A percentile compares a stretch with the other conserved stretches of the same genome.
These are phyloP conservation scores for Vidua chalybeata DNA, from an alignment of 2,113 vertebrate genomes.

Conservation along the genomic window DNA sequence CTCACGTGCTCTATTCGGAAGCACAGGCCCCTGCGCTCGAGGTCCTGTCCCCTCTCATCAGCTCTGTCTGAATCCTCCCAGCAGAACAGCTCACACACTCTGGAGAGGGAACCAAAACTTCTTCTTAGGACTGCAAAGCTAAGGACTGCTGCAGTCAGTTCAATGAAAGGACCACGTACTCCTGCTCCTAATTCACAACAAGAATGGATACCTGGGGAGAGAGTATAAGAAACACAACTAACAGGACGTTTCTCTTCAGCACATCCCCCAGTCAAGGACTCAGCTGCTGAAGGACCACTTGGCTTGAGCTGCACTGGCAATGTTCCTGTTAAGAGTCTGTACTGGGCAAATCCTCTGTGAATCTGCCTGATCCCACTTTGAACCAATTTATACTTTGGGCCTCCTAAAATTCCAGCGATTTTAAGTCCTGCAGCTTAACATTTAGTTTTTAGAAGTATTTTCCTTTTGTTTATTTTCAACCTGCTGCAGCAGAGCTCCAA, in stretches of 20 bases:
- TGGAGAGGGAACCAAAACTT: background rate
- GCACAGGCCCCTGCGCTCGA: background rate
- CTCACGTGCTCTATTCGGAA: accelerated
- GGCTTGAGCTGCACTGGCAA: background rate
- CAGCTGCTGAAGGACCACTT: background rate
- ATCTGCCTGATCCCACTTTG: background rate
- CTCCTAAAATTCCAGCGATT: background rate
- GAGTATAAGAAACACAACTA: background rate
- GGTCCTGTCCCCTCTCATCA: background rate
- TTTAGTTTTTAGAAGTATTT: background rate
- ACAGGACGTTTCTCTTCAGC: background rate
- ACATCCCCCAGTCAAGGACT: background rate
- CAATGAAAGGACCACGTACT: background rate
- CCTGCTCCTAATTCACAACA: background rate
- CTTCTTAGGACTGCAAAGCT: background rate
- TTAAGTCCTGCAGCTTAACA: background rate
- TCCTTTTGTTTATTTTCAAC: background rate
- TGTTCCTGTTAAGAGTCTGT: background rate
- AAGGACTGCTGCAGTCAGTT: background rate
- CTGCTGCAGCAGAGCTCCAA: background rate
- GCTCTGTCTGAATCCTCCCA: background rate
- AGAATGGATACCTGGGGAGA: background rate
- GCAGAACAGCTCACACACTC: background rate
- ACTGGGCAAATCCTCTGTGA: background rate
- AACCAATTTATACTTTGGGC: background rate